Conservation (phyloP, 2,888 invertebrate genomes). For the Onchidella celtica region DNA sequence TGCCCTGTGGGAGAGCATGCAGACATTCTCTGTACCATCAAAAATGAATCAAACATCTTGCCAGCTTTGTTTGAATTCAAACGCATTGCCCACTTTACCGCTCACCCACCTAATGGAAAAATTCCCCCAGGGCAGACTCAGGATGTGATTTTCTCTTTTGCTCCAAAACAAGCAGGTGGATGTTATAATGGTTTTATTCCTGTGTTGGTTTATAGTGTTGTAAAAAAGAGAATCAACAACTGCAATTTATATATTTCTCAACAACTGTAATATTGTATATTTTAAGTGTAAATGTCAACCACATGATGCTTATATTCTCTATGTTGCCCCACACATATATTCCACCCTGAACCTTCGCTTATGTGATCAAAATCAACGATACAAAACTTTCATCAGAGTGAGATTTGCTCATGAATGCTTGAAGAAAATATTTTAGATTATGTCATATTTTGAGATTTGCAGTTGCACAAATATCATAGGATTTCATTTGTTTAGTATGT, state of each 20-base stretch:
- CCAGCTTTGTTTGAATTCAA: slow-evolving; percentile 77
- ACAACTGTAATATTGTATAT: no score
- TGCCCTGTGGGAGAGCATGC: slow-evolving; percentile 77
- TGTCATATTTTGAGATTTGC: no score
- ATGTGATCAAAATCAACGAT: no score
- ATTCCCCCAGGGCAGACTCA: slow-evolving; percentile 74
- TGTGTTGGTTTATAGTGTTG: not conserved
- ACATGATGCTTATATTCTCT: no score
- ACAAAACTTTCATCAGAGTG: no score
- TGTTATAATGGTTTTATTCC: slow-evolving; percentile 33
- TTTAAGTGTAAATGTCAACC: no score
- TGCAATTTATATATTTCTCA: not conserved
- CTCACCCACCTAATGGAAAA: slow-evolving; percentile 75
- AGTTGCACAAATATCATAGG: no score
- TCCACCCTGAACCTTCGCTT: no score
- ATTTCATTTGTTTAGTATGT: no score
- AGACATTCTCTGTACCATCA: slow-evolving; percentile 74
- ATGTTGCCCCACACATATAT: no score
- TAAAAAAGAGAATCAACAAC: not conserved
- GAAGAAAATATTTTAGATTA: no score
- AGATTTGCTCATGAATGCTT: no score
- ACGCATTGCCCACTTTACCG: slow-evolving; percentile 78
- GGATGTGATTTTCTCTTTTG: slow-evolving; percentile 78
- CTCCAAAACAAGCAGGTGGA: slow-evolving; percentile 79
- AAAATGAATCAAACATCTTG: slow-evolving; percentile 74